Conservation (phyloP, 2,888 invertebrate species). For the Cephus sareptanus region DNA sequence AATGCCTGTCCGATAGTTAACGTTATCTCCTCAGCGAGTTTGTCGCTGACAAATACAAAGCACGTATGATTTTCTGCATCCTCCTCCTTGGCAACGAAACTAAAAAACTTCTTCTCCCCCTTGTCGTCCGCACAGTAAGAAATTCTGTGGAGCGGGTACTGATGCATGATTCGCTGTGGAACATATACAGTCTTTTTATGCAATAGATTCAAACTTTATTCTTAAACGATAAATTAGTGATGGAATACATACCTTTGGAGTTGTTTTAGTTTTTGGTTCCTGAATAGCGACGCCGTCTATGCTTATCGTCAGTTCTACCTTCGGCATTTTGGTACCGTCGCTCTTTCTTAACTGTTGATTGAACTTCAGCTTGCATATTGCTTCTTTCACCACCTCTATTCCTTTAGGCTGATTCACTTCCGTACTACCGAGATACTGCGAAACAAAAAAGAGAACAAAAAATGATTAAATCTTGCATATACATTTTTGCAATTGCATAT, state of each 20-base stretch:
- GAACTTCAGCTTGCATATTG: conserved; percentile 95
- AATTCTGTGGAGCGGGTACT: conserved; percentile 96
- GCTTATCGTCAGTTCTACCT: conserved; percentile 96
- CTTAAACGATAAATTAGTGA: conserved; percentile 64
- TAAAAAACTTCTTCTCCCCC: conserved; percentile 96
- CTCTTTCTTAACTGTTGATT: conserved; percentile 92
- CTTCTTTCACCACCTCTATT: conserved; percentile 97
- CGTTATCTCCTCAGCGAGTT: conserved; percentile 97
- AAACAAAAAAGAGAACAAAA: not conserved
- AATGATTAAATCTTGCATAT: not conserved
- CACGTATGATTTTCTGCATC: conserved; percentile 88
- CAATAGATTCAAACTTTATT: conserved; percentile 68
- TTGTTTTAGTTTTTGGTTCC: conserved; percentile 69
- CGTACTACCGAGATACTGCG: conserved; percentile 91
- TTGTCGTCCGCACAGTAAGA: conserved; percentile 99
- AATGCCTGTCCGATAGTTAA: conserved; percentile 98
- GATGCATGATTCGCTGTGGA: conserved; percentile 81
- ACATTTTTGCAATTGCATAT: not conserved
- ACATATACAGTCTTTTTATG: not conserved
- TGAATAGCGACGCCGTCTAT: conserved; percentile 96
- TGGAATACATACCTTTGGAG: conserved; percentile 55
- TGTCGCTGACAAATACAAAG: conserved; percentile 97
- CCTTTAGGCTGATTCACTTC: conserved; percentile 97
- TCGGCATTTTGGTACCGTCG: conserved; percentile 90
- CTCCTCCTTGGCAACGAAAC: conserved; percentile 89